Base-by-base conservation (phyloP, 2,113 vertebrate genomes). In the Tringa solitaria region DNA sequence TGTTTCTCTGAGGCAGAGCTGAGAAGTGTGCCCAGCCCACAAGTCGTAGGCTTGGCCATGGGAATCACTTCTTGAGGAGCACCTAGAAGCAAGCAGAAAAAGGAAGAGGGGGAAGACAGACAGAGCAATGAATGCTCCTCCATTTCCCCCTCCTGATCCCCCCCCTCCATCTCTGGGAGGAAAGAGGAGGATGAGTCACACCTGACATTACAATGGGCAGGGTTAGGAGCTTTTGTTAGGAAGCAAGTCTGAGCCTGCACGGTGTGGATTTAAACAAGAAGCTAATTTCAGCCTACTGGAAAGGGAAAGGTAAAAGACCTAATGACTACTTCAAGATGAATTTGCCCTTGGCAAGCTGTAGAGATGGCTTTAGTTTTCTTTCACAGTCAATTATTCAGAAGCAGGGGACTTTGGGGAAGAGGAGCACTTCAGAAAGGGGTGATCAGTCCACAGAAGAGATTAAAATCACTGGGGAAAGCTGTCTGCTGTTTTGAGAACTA, bases 131-230 rank as follows among this genome's bases (percentile, higher is more conserved):
- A 93, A 86, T 14, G 26, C 30, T 37, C 48, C 93, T 72, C 75
- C 60, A 27, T 10, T n/a, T 18, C 46, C 46, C 46, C 21, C 21
- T 48, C 21, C 46, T 22, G 8, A n/a, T n/a, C n/a, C n/a, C 20
- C 12, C 27, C 8, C 17, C 22, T 5, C 50, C 22, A n/a, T 21
- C 5, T 57, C n/a, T 54, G 79, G 75, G 79, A 93, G 76, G 54
- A 54, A 89, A 90, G 21, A 90, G 68, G 39, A 83, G 56, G 64
- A 72, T 95, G 79, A 93, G 23, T 90, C 93, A 95, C 35, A 84
- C 14, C 6, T 45, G 51, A 43, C 15, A 16, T 65, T 69, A 70
- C 65, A 94, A 60, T 3, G 86, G 76, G 37, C 50, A 33, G 61
- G 35, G 13, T 50, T 30, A 69, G 75, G 37, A 95, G 50, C n/a